Conservation (phyloP, 2,888 invertebrate species). For the Stenodera caucasica region DNA sequence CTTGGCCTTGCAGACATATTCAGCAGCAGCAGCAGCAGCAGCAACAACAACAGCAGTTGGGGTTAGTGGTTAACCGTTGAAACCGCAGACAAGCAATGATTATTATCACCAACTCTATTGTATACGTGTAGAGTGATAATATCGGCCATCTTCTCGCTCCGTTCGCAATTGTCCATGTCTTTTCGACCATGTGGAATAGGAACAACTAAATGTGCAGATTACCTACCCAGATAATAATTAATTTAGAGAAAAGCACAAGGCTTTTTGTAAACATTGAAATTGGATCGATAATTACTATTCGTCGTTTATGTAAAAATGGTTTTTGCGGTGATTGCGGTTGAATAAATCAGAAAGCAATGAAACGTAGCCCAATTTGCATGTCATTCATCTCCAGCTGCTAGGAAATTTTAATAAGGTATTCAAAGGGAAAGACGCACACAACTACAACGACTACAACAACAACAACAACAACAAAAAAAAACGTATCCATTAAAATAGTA, state of each 20-base stretch:
- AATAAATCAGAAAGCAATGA: slow-evolving; percentile 41
- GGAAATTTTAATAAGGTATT: slow-evolving; percentile 60
- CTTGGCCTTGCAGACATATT: slow-evolving; percentile 46
- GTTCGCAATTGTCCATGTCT: slow-evolving; percentile 21
- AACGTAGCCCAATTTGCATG: slow-evolving; percentile 55
- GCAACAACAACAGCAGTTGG: slow-evolving; percentile 39
- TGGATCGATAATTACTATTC: neutral
- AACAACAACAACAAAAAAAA: slow-evolving; percentile 35
- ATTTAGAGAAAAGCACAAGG: too few species aligned
- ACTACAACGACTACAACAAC: too few species aligned
- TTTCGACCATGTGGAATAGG: neutral
- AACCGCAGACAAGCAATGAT: slow-evolving; percentile 49
- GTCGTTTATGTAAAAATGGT: slow-evolving; percentile 18
- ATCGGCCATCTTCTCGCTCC: slow-evolving; percentile 30
- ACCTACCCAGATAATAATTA: too few species aligned
- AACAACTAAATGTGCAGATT: neutral
- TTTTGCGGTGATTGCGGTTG: slow-evolving; percentile 39
- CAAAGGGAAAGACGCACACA: slow-evolving; percentile 31
- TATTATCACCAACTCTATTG: slow-evolving; percentile 41
- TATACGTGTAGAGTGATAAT: slow-evolving; percentile 34
- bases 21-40: too few species aligned
- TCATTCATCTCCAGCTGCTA: slow-evolving; percentile 57
- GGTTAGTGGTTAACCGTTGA: slow-evolving; percentile 48
- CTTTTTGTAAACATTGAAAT: neutral
- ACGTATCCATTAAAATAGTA: slow-evolving; percentile 49